Evolutionary conservation across 2,113 vertebrate species (phyloP).

Genomic region (Megaleporinus macrocephalus): DNA sequence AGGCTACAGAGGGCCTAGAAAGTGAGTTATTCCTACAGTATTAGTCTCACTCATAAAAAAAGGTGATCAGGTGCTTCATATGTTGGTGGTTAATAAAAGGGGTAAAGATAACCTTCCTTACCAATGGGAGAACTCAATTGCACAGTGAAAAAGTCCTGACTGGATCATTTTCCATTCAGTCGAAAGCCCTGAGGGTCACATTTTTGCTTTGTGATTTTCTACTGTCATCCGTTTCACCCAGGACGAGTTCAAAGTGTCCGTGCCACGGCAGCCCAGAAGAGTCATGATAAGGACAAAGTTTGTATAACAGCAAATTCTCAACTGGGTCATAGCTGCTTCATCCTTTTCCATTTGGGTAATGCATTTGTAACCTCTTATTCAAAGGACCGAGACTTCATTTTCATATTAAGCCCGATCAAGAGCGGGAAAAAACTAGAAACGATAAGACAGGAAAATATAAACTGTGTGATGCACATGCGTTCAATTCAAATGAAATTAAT

Average conservation of each 20-base stretch:
- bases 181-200: no score
- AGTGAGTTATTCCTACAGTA: no score
- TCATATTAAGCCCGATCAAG: background rate
- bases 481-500: background rate
- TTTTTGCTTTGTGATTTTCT: no score
- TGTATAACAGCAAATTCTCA: slow-evolving; percentile 18
- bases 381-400: background rate
- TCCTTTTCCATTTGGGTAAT: slow-evolving; percentile 18
- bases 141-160: no score
- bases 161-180: no score
- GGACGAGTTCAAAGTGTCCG: background rate
- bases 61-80: no score
- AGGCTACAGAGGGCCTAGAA: no score
- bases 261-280: background rate
- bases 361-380: background rate
- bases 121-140: no score
- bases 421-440: background rate
- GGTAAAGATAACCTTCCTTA: no score
- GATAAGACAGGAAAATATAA: background rate
- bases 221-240: background rate
- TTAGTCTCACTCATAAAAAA: no score
- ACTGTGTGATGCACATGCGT: background rate
- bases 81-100: no score
- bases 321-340: slow-evolving; percentile 19
- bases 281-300: background rate